These are phyloP conservation scores for Yponomeuta cagnagella DNA, from an alignment of 2,888 invertebrate genomes.

Conservation along the genomic window DNA sequence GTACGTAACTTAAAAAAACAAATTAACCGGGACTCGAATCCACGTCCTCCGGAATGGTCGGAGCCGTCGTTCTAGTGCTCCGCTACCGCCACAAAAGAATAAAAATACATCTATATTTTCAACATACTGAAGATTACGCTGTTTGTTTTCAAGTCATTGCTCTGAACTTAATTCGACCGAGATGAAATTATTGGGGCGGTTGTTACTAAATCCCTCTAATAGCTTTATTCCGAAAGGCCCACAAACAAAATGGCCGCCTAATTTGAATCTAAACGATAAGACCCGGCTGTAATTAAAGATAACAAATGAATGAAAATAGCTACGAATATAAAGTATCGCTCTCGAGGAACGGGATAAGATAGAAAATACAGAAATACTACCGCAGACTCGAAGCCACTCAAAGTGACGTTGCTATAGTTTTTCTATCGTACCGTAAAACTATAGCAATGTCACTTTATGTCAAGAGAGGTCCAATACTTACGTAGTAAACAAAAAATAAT, in stretches of 20 bases:
- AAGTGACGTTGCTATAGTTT: too few species aligned
- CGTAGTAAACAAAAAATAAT: too few species aligned
- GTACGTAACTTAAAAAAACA: too few species aligned
- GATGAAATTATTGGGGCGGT: background rate
- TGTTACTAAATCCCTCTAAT: background rate
- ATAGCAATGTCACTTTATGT: too few species aligned
- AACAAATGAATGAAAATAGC: background rate
- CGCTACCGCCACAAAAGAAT: too few species aligned
- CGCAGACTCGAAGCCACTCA: background rate
- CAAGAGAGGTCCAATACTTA: too few species aligned
- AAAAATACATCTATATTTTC: too few species aligned
- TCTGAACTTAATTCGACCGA: background rate
- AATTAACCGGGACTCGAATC: too few species aligned
- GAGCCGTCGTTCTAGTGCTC: too few species aligned
- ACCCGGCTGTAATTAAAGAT: background rate
- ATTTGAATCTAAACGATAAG: constrained; percentile 1
- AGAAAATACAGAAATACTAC: background rate
- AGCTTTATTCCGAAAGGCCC: background rate
- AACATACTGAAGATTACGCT: too few species aligned
- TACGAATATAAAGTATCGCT: background rate
- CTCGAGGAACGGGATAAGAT: background rate
- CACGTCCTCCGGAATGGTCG: too few species aligned
- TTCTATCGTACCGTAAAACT: too few species aligned
- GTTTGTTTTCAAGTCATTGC: background rate
- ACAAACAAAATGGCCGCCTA: constrained; percentile 1